Conservation (phyloP, 1,140 invertebrate genomes). For the Babylonia areolata region DNA sequence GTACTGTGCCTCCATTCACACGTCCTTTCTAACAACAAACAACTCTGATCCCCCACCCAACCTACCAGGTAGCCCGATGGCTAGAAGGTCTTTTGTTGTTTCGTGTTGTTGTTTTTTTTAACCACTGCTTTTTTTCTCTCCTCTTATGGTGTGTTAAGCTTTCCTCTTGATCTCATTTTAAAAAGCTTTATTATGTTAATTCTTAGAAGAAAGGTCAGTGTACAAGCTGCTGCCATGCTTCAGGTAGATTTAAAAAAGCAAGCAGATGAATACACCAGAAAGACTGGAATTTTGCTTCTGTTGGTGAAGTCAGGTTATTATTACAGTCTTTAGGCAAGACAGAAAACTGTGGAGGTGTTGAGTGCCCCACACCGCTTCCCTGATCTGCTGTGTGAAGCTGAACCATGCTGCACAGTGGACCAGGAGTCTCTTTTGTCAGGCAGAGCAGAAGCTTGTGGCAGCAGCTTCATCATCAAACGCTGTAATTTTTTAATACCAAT, state of each 20-base stretch:
- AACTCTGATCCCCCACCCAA: background rate
- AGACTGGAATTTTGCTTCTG: too few relatives aligned
- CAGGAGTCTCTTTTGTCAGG: background rate
- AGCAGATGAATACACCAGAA: too few relatives aligned
- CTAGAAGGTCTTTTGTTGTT: slow-evolving; percentile 17
- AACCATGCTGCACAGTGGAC: background rate
- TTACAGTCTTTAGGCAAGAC: too few relatives aligned
- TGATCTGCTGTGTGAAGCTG: background rate
- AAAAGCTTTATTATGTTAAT: background rate
- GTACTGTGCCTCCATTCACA: slow-evolving; percentile 30
- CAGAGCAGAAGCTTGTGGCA: background rate
- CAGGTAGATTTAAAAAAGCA: background rate
- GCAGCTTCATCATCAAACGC: slow-evolving; percentile 11
- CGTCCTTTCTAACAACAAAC: background rate
- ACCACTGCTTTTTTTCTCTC: background rate
- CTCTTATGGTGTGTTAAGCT: background rate
- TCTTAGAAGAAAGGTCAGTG: slow-evolving; percentile 1
- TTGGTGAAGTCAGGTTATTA: too few relatives aligned
- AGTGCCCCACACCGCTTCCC: background rate
- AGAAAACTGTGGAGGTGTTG: too few relatives aligned
- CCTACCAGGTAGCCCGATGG: background rate
- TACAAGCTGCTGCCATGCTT: slow-evolving; percentile 25
- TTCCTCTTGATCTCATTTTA: background rate
- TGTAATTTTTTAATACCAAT: background rate
- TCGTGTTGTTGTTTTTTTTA: too few relatives aligned